Evolutionary conservation across 2,113 vertebrate species (phyloP), one percentile per base, ranked within the genome.

Genomic region (Eretmochelys imbricata): DNA sequence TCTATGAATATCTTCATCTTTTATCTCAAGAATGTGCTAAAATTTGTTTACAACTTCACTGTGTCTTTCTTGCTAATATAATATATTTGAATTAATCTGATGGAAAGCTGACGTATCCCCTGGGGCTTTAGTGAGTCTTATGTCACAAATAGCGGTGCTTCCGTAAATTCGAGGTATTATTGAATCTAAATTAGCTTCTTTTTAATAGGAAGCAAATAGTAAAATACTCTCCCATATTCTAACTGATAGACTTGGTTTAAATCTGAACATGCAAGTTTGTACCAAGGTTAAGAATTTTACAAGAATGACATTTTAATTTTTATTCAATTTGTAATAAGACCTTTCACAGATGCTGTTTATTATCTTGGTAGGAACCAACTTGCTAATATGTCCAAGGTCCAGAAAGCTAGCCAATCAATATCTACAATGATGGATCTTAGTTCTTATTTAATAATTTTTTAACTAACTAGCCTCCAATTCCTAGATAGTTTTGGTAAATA

Each of bases 81-180:
- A 3, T 1, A 0, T 0, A 0, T 53, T 78, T 82, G 35, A 42
- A 11, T 57, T 10, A 24, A 65, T 4, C 2, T 4, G 38, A 4
- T 46, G 22, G 2, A 42, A 80, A 29, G 35, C 10, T 76, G 7
- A 17, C 38, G 4, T 17, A 8, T 42, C 25, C 5, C 75, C 35
- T 25, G 59, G 82, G 84, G 76, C 48, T 5, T 22, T 69, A 16
- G 8, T n/a, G 24, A 27, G 22, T 25, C 0, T 0, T n/a, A 0
- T 72, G n/a, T 31, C 25, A 4, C 54, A 51, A 29, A 24, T 57
- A 53, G 46, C 5, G 4, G 1, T 79, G 20, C 80, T 20, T 55
- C 31, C 3, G 25, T 46, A 6, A 82, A 6, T 27, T 29, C 4
- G 8, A 35, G 17, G 29, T 24, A 49, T 14, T 13, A 0, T 4